Percentiles rank a stretch among this genome's conserved stretches.
phyloP scores from a whole-genome alignment of 2,113 vertebrate genomes.

The Oostethus manadensis region DNA sequence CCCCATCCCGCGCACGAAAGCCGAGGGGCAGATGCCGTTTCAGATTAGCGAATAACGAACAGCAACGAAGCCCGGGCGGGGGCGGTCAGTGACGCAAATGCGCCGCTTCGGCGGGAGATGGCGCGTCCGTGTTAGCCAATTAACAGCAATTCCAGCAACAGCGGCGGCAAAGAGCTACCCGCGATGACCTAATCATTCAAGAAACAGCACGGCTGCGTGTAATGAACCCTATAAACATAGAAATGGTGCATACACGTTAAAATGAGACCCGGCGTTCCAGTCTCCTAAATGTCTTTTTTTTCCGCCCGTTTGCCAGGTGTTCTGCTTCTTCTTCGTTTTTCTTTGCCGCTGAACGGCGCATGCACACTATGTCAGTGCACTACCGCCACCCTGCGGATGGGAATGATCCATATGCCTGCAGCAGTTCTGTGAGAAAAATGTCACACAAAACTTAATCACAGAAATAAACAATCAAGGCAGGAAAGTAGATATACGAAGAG shows the following conservation, averaged over 20 bases:
- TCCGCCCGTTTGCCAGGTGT: not conserved
- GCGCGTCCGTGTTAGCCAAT: not conserved
- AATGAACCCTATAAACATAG: not conserved
- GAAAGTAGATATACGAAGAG: too few relatives aligned
- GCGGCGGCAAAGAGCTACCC: not conserved
- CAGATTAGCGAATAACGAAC: not conserved
- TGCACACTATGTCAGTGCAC: too few relatives aligned
- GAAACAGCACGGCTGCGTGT: not conserved
- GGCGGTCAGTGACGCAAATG: not conserved
- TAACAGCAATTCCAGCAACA: not conserved
- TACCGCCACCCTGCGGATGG: too few relatives aligned
- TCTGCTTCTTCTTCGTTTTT: too few relatives aligned
- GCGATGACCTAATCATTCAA: not conserved
- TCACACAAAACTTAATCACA: too few relatives aligned
- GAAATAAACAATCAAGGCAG: too few relatives aligned
- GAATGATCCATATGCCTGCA: too few relatives aligned
- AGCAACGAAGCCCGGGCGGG: not conserved
- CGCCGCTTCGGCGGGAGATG: not conserved
- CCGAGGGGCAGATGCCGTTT: too few relatives aligned
- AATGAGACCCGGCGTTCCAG: not conserved
- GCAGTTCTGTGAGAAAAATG: too few relatives aligned
- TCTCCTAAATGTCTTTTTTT: not conserved
- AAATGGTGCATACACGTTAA: not conserved
- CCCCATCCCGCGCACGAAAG: conserved; percentile 47
- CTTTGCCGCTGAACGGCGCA: too few relatives aligned